Conservation (phyloP, 2,888 invertebrate species). For the Hipparchia sbordonii region DNA sequence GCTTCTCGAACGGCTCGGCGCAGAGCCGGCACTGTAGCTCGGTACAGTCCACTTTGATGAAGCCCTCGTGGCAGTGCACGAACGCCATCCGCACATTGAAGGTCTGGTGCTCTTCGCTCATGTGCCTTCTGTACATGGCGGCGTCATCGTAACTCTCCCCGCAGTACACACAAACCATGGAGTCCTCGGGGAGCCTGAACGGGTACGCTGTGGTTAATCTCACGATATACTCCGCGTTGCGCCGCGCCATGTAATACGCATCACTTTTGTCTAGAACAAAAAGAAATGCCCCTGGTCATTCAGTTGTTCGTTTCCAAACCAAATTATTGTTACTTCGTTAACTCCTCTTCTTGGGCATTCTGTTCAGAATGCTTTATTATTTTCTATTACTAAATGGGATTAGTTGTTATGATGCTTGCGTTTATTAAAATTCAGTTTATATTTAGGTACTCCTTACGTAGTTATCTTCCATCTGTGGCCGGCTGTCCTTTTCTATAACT, state of each 20-base stretch:
- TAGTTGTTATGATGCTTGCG: conserved; percentile 2
- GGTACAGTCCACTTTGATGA: conserved; percentile 69
- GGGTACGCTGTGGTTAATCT: conserved; percentile 75
- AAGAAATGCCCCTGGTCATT: conserved; percentile 74
- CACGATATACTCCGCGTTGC: conserved; percentile 74
- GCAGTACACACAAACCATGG: conserved; percentile 75
- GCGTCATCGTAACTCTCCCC: conserved; percentile 65
- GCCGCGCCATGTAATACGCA: conserved; percentile 67
- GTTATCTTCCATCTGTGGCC: background rate
- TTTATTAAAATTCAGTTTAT: background rate
- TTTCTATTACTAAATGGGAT: conserved; percentile 8
- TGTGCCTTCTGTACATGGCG: conserved; percentile 61
- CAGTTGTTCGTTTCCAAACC: conserved; percentile 45
- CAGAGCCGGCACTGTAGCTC: conserved; percentile 68
- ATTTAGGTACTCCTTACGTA: background rate
- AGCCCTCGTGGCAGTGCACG: conserved; percentile 64
- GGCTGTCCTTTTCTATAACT: background rate
- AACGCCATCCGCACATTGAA: conserved; percentile 66
- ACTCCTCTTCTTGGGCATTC: conserved; percentile 26
- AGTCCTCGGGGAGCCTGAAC: conserved; percentile 71
- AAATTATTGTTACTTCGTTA: conserved; percentile 28
- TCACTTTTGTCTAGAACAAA: conserved; percentile 76
- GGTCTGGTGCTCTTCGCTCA: conserved; percentile 63
- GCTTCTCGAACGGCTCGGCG: conserved; percentile 47
- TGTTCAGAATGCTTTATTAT: conserved; percentile 14